Evolutionary conservation across 2,888 invertebrate genomes (phyloP), one percentile per base, ranked within the genome.

Genomic region (Steromphala cineraria): DNA sequence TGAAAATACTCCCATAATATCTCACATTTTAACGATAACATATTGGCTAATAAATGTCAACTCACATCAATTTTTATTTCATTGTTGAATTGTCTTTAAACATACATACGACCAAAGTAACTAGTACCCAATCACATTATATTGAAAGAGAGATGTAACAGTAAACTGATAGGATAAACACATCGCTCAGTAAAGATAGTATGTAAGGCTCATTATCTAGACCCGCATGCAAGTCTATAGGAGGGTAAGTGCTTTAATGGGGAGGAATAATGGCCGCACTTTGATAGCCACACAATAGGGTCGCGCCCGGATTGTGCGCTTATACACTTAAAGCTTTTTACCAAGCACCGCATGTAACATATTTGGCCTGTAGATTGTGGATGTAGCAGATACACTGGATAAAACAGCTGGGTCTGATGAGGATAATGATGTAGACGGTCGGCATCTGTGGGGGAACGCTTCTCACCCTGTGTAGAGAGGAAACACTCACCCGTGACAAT

Each of bases 261-360:
- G 36, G 10, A 17, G 36, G 40, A 36, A 28, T 71, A 71, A 71
- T 71, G 36, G 28, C 8, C 28, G 71, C n/a, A 19, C 36, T 71
- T 71, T 71, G 71, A 71, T 71, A 71, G 36, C 40, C 28, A 10
- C 40, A 71, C 71, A 36, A 71, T 36, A 17, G 31, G n/a, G 19
- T 36, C 71, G 36, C 71, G 36, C 31, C 36, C 7, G 15, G 36
- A 17, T 2, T 36, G 71, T 36, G 36, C 71, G 36, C 36, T 36
- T 71, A 71, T 31, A 71, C 71, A 71, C 71, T 71, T 71, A 36
- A 28, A 36, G 71, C 31, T 24, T 40, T 71, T 71, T 71, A 71
- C 36, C 40, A 71, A 71, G 36, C 71, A 10, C 40, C 2, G 15
- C 36, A 19, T 31, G 71, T 36, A 40, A 36, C 40, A 71, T 28